Evolutionary conservation across 2,888 invertebrate species (phyloP).

Genomic region (Bellardia bayeri): DNA sequence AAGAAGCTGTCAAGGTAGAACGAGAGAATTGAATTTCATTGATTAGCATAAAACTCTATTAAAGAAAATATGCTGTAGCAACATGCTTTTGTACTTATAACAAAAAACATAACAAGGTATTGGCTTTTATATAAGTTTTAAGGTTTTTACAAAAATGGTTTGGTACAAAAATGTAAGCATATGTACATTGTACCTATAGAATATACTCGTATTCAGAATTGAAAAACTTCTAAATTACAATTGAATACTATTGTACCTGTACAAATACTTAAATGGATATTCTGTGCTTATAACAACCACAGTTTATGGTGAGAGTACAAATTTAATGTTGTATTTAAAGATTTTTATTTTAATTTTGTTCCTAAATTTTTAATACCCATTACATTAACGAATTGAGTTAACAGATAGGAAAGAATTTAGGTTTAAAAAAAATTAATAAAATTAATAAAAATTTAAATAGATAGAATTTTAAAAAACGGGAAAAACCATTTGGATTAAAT

Average conservation of each 20-base stretch:
- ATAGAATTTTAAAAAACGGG: too few relatives aligned
- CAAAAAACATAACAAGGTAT: not conserved
- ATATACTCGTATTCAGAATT: not conserved
- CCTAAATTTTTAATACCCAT: too few relatives aligned
- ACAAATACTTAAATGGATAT: conserved; percentile 3
- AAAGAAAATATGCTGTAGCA: conserved; percentile 8
- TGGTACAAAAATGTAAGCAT: not conserved
- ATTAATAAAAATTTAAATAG: too few relatives aligned
- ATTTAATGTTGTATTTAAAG: not conserved
- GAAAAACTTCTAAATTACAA: not conserved
- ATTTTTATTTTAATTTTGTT: not conserved
- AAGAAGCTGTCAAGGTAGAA: conserved; percentile 43
- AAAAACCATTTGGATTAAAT: too few relatives aligned
- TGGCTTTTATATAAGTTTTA: conserved; percentile 7
- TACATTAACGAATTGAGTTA: too few relatives aligned
- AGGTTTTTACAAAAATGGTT: not conserved
- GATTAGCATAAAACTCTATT: conserved; percentile 62
- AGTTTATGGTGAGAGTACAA: not conserved
- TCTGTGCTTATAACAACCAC: not conserved
- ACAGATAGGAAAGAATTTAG: too few relatives aligned
- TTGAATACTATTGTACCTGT: not conserved
- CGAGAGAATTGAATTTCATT: conserved; percentile 37
- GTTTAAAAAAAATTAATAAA: too few relatives aligned
- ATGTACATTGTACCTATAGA: not conserved
- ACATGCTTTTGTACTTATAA: not conserved